phyloP scores from a whole-genome alignment of 2,888 invertebrate genomes.

The Meloe dianella region DNA sequence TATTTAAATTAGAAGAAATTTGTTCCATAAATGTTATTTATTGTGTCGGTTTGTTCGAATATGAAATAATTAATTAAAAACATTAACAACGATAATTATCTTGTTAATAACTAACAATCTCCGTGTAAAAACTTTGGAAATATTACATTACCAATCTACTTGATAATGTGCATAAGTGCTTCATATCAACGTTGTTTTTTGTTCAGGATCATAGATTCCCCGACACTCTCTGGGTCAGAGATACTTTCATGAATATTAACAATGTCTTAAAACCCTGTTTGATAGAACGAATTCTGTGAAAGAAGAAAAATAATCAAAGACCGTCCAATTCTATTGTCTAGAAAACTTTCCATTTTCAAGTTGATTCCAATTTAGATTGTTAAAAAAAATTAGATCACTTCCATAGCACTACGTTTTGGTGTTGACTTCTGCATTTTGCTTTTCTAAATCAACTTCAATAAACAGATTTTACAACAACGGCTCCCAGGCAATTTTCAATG shows the following conservation, averaged over 20 bases:
- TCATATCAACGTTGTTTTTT: neutral
- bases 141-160: neutral
- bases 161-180: neutral
- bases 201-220: neutral
- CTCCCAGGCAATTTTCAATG: neutral
- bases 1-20: neutral
- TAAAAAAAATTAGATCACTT: neutral
- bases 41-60: neutral
- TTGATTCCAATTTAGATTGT: conserved; percentile 5
- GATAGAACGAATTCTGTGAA: neutral
- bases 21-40: neutral
- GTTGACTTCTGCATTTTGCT: neutral
- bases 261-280: neutral
- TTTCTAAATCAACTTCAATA: neutral
- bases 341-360: neutral
- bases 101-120: neutral
- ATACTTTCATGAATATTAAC: conserved; percentile 9
- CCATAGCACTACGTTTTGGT: neutral
- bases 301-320: neutral
- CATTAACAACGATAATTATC: neutral
- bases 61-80: neutral
- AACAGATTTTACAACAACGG: neutral
- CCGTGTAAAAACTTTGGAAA: neutral
- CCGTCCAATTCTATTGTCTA: neutral
- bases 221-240: neutral